phyloP scores from a whole-genome alignment of 2,888 invertebrate genomes.

The Lymantria dispar region DNA sequence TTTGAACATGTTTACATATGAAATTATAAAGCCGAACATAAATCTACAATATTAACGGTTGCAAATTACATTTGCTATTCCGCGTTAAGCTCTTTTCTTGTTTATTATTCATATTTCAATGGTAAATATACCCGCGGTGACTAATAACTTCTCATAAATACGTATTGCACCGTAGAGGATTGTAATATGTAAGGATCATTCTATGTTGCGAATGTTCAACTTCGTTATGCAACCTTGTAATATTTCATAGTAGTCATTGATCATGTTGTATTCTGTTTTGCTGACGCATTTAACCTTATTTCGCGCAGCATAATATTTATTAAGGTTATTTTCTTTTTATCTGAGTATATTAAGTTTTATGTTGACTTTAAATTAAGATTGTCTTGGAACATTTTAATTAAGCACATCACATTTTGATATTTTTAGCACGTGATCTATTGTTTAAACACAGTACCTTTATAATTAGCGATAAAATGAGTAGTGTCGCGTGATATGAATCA shows the following conservation, averaged over 20 bases:
- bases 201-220: constrained; percentile 54
- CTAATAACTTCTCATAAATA: constrained; percentile 76
- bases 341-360: too few species aligned
- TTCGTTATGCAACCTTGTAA: constrained; percentile 37
- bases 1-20: constrained; percentile 15
- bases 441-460: too few species aligned
- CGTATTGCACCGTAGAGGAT: constrained; percentile 72
- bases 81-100: constrained; percentile 61
- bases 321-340: too few species aligned
- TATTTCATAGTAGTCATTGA: constrained; percentile 20
- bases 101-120: constrained; percentile 75
- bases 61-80: constrained; percentile 52
- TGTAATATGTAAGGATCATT: constrained; percentile 70
- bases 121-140: constrained; percentile 72
- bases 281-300: neutral
- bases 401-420: too few species aligned
- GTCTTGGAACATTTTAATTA: too few species aligned
- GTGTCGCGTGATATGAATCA: too few species aligned
- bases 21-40: constrained; percentile 24
- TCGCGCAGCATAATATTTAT: neutral
- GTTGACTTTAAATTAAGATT: too few species aligned
- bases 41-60: constrained; percentile 34
- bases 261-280: constrained; percentile 7
- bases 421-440: too few species aligned
- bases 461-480: too few species aligned